Percentiles rank a stretch among this genome's conserved stretches.
These are phyloP conservation scores for Syrista parreyssii DNA, from an alignment of 2,888 invertebrate genomes.

Conservation along the genomic window DNA sequence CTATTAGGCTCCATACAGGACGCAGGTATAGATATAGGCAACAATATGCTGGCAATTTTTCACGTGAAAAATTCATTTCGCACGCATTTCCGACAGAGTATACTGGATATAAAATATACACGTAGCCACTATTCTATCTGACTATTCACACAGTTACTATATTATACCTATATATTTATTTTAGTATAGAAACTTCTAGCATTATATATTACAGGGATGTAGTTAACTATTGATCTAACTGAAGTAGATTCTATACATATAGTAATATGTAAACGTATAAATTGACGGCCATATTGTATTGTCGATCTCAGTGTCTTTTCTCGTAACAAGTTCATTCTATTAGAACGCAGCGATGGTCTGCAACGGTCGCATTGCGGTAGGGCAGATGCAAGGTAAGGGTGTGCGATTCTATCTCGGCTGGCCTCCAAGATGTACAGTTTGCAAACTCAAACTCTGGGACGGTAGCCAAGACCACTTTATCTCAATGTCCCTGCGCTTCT, in stretches of 20 bases:
- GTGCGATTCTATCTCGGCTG: constrained; percentile 11
- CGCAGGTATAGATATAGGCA: background rate
- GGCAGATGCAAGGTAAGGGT: constrained; percentile 17
- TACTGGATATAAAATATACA: background rate
- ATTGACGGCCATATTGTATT: background rate
- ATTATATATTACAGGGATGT: background rate
- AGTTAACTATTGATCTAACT: background rate
- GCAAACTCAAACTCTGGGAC: constrained; percentile 43
- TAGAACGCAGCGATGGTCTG: constrained; percentile 19
- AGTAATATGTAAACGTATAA: background rate
- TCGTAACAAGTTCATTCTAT: background rate
- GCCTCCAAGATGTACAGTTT: constrained; percentile 36
- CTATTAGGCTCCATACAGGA: background rate
- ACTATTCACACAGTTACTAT: too few species aligned
- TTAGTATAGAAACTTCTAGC: background rate
- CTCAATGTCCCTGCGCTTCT: background rate
- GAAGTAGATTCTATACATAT: background rate
- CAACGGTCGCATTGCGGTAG: constrained; percentile 30
- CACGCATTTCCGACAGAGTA: background rate
- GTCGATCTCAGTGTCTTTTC: background rate
- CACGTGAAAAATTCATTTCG: background rate
- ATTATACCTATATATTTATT: too few species aligned
- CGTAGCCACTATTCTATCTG: background rate
- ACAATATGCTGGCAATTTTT: background rate
- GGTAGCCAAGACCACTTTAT: constrained; percentile 31